Evolutionary conservation across 1,140 invertebrate species (phyloP).

Genomic region (Penaeus chinensis): DNA sequence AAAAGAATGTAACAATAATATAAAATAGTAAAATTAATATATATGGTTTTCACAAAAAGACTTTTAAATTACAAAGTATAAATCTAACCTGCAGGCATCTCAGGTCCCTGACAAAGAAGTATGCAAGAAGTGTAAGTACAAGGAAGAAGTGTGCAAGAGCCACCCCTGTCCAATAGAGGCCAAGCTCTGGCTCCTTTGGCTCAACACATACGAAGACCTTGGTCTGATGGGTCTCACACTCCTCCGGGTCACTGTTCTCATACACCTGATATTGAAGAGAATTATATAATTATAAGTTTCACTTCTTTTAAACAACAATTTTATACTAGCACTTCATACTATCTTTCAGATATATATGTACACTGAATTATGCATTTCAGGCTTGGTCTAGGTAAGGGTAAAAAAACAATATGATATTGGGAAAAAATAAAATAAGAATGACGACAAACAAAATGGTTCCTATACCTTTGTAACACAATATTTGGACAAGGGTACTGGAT

Average conservation of each 20-base stretch:
- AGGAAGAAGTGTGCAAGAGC: constrained; percentile 52
- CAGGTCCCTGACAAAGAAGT: constrained; percentile 53
- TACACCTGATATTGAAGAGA: constrained; percentile 15
- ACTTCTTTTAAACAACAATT: not conserved
- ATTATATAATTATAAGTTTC: not conserved
- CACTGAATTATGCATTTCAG: too few relatives aligned
- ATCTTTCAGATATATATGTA: too few relatives aligned
- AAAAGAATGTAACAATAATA: not conserved
- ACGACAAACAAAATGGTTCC: not conserved
- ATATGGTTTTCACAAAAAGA: not conserved
- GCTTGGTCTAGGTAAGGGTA: too few relatives aligned
- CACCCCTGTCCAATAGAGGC: constrained; percentile 55
- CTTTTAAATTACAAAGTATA: not conserved
- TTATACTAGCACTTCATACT: not conserved
- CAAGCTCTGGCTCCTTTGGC: constrained; percentile 27
- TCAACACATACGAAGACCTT: constrained; percentile 59
- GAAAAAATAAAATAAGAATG: too few relatives aligned
- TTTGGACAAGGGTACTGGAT: constrained; percentile 23
- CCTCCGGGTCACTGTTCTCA: constrained; percentile 22
- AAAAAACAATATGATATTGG: too few relatives aligned
- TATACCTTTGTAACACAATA: constrained; percentile 54
- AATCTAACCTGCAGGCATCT: constrained; percentile 55
- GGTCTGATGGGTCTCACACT: constrained; percentile 50
- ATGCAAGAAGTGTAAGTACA: constrained; percentile 49
- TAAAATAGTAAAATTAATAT: not conserved